Percentiles rank a stretch among this genome's conserved stretches.
phyloP scores from a whole-genome alignment of 2,797 vertebrate species.

The Enteromius radiatus region DNA sequence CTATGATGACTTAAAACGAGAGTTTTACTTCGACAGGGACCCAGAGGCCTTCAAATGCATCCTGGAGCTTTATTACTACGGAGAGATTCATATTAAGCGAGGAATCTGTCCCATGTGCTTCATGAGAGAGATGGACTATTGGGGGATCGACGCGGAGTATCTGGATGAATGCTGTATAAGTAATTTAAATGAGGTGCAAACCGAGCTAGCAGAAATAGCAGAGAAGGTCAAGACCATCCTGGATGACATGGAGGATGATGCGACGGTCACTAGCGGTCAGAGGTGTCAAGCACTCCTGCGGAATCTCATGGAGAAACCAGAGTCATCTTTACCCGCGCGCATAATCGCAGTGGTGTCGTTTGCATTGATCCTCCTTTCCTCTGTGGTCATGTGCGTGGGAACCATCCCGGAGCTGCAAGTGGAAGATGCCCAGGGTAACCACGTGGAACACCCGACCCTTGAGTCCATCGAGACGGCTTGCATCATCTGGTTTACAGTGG shows the following conservation, averaged over 20 bases:
- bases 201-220: constrained; percentile 93
- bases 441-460: constrained; percentile 88
- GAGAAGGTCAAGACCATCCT: constrained; percentile 91
- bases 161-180: constrained; percentile 93
- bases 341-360: constrained; percentile 91
- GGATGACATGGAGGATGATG: constrained; percentile 86
- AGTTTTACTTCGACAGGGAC: constrained; percentile 98
- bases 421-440: constrained; percentile 83
- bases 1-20: constrained; percentile 87
- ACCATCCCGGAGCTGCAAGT: constrained; percentile 95
- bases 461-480: constrained; percentile 94
- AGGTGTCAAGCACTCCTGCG: constrained; percentile 87
- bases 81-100: constrained; percentile 95
- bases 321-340: constrained; percentile 88
- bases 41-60: constrained; percentile 94
- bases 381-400: constrained; percentile 93
- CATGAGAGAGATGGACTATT: constrained; percentile 97
- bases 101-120: constrained; percentile 97
- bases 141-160: constrained; percentile 89
- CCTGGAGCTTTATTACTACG: constrained; percentile 91
- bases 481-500: constrained; percentile 95
- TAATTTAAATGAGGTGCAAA: constrained; percentile 88
- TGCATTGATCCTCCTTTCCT: constrained; percentile 91
- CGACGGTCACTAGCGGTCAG: constrained; percentile 81
- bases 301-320: constrained; percentile 97